Conservation (phyloP, 2,888 invertebrate genomes). For the Rhimphoctona megacephalus region DNA sequence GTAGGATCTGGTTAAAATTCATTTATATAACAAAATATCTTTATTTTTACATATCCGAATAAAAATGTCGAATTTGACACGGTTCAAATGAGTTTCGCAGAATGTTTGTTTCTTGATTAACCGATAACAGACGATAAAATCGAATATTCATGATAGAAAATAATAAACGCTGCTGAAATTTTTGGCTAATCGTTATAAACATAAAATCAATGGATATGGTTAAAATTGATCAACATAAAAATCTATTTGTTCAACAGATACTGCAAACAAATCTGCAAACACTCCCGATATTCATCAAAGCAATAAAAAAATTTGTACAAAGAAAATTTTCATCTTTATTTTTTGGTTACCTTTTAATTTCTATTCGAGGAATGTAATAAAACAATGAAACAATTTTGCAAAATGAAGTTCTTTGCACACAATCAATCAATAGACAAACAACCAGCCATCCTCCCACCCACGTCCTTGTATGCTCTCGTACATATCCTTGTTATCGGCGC, state of each 20-base stretch:
- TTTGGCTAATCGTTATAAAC: neutral
- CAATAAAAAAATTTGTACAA: neutral
- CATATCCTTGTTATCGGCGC: slow-evolving; percentile 33
- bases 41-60: neutral
- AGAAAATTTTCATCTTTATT: neutral
- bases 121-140: neutral
- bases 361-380: neutral
- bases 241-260: too few relatives aligned
- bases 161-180: neutral
- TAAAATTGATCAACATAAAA: too few relatives aligned
- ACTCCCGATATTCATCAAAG: neutral
- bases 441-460: neutral
- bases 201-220: neutral
- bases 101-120: neutral
- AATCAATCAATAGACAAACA: neutral
- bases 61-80: neutral
- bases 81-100: neutral
- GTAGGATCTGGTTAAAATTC: neutral
- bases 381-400: neutral
- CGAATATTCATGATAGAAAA: neutral
- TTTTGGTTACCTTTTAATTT: neutral
- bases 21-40: neutral
- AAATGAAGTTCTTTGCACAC: neutral
- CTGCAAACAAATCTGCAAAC: too few relatives aligned
- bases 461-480: neutral